Percentiles rank a stretch among this genome's conserved stretches.
These are phyloP conservation scores for Reinhardtius hippoglossoides DNA, from an alignment of 2,113 vertebrate genomes.

Conservation along the genomic window DNA sequence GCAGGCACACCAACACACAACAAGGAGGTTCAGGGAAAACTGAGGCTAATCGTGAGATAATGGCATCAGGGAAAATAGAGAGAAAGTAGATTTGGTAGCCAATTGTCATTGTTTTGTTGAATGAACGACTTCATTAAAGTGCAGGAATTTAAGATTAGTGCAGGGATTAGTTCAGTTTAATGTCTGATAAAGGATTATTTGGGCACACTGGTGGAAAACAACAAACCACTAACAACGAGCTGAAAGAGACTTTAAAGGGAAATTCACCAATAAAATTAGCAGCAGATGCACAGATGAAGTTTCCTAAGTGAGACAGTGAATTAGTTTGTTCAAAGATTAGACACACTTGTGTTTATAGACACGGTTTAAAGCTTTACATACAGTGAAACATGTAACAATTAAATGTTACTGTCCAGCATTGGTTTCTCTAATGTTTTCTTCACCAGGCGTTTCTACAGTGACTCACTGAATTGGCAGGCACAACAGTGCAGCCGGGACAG, in stretches of 20 bases:
- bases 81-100: constrained; percentile 15
- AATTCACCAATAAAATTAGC: background rate
- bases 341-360: background rate
- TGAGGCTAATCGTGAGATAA: constrained; percentile 38
- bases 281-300: too few relatives aligned
- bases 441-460: background rate
- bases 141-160: constrained; percentile 48
- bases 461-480: constrained; percentile 18
- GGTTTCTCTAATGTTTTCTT: background rate
- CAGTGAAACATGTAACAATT: too few relatives aligned
- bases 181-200: constrained; percentile 34
- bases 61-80: background rate
- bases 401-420: background rate
- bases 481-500: constrained; percentile 5
- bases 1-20: background rate
- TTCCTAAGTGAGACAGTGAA: background rate
- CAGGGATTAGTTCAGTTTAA: constrained; percentile 50
- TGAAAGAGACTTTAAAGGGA: background rate
- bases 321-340: background rate
- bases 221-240: background rate
- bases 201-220: constrained; percentile 21
- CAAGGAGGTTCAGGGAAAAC: constrained; percentile 1
- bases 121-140: constrained; percentile 1
- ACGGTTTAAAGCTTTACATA: background rate
- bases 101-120: background rate